phyloP scores from a whole-genome alignment of 2,888 invertebrate genomes.

The Maniola hyperantus region DNA sequence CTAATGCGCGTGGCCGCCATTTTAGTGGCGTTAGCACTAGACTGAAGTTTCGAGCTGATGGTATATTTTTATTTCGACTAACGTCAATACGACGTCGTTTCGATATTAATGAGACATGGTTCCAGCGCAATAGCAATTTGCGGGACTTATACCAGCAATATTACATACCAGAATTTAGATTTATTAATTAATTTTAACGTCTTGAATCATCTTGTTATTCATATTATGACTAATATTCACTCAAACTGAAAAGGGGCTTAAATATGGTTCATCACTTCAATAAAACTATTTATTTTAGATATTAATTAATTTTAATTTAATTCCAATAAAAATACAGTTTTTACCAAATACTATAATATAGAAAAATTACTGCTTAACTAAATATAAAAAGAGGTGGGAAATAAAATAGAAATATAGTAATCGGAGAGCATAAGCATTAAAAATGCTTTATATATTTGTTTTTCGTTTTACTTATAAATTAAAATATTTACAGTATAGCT shows the following conservation, averaged over 20 bases:
- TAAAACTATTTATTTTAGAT: conserved; percentile 11
- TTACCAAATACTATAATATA: conserved; percentile 1
- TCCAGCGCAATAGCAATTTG: too few species aligned
- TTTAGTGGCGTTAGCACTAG: too few species aligned
- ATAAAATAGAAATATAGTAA: conserved; percentile 31
- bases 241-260: background rate
- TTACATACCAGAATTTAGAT: background rate
- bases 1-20: too few species aligned
- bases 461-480: background rate
- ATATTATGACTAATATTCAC: background rate
- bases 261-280: background rate
- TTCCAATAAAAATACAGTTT: conserved; percentile 28
- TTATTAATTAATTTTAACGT: background rate
- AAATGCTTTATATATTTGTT: background rate
- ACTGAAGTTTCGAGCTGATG: too few species aligned
- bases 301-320: conserved; percentile 26
- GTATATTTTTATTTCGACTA: too few species aligned
- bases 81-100: too few species aligned
- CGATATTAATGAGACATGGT: too few species aligned
- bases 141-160: too few species aligned
- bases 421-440: conserved; percentile 30
- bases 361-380: conserved; percentile 28
- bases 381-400: conserved; percentile 37
- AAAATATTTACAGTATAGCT: background rate
- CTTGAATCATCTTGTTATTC: background rate